Percentiles rank a stretch among this genome's conserved stretches.
These are phyloP conservation scores for Leptinotarsa texana DNA, from an alignment of 1,140 invertebrate species.

Conservation along the genomic window DNA sequence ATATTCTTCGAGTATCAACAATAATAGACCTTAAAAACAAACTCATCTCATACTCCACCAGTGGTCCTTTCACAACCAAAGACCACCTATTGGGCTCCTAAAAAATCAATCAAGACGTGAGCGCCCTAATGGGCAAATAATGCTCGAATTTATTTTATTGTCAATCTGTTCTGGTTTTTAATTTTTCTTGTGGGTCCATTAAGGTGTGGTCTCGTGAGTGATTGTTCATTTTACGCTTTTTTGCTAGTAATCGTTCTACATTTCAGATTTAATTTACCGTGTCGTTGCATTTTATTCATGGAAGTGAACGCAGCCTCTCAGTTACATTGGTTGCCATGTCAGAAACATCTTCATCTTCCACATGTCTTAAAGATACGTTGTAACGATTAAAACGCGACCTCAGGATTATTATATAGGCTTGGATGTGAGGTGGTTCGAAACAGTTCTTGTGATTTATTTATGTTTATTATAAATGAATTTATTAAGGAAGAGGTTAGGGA, in stretches of 20 bases:
- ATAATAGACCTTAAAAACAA: not conserved
- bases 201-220: slow-evolving; percentile 21
- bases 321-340: not conserved
- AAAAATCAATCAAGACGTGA: slow-evolving; percentile 12
- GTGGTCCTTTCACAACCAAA: slow-evolving; percentile 3
- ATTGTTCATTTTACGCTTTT: slow-evolving; percentile 30
- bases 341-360: slow-evolving; percentile 20
- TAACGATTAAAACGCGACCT: too few species aligned
- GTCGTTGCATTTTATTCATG: slow-evolving; percentile 15
- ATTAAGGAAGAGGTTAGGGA: too few species aligned
- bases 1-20: too few species aligned
- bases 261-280: slow-evolving; percentile 28
- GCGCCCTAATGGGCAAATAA: slow-evolving; percentile 23
- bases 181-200: slow-evolving; percentile 20
- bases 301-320: not conserved
- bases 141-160: slow-evolving; percentile 26
- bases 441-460: too few species aligned
- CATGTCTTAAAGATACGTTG: slow-evolving; percentile 14
- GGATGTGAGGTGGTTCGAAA: too few species aligned
- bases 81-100: slow-evolving; percentile 13
- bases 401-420: too few species aligned
- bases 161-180: slow-evolving; percentile 24
- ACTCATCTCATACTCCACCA: not conserved
- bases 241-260: slow-evolving; percentile 19
- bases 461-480: too few species aligned